Conservation (phyloP, 2,113 vertebrate species). For the Bombycilla garrulus region DNA sequence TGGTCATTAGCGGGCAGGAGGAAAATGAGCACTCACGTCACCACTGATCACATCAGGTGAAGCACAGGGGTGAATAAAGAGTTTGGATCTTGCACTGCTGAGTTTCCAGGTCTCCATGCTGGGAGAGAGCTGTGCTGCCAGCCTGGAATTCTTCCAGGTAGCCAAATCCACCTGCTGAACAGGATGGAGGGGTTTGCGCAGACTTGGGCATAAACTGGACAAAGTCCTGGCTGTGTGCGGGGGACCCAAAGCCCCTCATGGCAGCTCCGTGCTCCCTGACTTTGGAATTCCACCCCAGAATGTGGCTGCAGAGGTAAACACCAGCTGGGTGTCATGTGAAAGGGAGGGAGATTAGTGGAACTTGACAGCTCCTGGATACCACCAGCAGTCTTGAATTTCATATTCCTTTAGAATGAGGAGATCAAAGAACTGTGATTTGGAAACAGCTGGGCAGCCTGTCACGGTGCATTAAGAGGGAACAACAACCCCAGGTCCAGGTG, state of each 20-base stretch:
- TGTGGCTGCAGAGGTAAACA: background rate
- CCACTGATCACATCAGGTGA: background rate
- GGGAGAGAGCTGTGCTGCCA: background rate
- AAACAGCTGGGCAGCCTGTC: background rate
- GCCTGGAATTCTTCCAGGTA: background rate
- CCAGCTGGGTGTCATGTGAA: constrained; percentile 22
- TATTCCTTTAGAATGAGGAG: background rate
- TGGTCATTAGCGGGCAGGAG: background rate
- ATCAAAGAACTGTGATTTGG: constrained; percentile 9
- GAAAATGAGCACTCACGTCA: background rate
- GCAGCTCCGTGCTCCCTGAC: background rate
- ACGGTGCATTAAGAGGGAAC: constrained; percentile 3
- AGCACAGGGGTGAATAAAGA: background rate
- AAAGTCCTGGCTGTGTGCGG: background rate
- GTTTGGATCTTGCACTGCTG: background rate
- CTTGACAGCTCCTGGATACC: background rate
- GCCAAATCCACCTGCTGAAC: background rate
- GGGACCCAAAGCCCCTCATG: background rate
- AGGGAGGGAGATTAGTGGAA: background rate
- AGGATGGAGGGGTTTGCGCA: background rate
- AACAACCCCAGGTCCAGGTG: constrained; percentile 8
- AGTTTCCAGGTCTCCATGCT: background rate
- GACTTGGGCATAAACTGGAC: background rate
- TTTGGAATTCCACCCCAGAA: background rate
- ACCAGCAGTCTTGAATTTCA: background rate